Evolutionary conservation across 2,797 vertebrate species (phyloP), one percentile per base, ranked within the genome.

Genomic region (Austrolebias charrua): DNA sequence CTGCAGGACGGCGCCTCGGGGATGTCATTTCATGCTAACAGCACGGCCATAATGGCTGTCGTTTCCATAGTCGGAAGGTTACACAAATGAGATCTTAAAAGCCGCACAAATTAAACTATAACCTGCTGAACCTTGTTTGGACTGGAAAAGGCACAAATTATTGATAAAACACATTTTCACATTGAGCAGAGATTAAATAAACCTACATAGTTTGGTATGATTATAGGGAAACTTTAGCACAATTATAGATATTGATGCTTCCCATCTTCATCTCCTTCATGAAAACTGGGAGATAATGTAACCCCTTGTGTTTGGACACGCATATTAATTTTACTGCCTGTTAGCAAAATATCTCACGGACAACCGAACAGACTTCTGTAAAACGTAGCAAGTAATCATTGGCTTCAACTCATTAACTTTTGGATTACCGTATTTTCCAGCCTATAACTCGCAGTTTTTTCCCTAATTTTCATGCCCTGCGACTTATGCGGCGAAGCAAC

Each of bases 21-120:
- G 78, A 76, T 73, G 77, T 87, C 81, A 80, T 79, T 74, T 82
- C 66, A 78, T 65, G 81, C 83, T 87, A 86, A 89, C 78, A 68
- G 63, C 69, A 74, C 38, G 31, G 63, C 63, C 47, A 66, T 83
- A 84, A 91, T 89, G 78, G 72, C 70, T 76, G 78, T 78, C 88
- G 80, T 85, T 90, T 89, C 67, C 67, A 62, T 66, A 73, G 67
- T 88, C 76, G 74, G 48, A 77, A 60, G 66, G 66, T 84, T 83
- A 82, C 82, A 76, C 63, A 85, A 89, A 85, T 86, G 1, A 76
- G 75, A 77, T 81, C 77, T 71, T 76, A 73, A 85, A 81, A 86
- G 79, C 58, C 62, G 60, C 73, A 85, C 59, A 56, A 67, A 80
- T 80, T 67, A 69, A 69, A 14, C 51, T 55, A 44, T 66, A 71